Percentiles rank a stretch among this genome's conserved stretches.
phyloP scores from a whole-genome alignment of 2,113 vertebrate species.

The Mohoua ochrocephala region DNA sequence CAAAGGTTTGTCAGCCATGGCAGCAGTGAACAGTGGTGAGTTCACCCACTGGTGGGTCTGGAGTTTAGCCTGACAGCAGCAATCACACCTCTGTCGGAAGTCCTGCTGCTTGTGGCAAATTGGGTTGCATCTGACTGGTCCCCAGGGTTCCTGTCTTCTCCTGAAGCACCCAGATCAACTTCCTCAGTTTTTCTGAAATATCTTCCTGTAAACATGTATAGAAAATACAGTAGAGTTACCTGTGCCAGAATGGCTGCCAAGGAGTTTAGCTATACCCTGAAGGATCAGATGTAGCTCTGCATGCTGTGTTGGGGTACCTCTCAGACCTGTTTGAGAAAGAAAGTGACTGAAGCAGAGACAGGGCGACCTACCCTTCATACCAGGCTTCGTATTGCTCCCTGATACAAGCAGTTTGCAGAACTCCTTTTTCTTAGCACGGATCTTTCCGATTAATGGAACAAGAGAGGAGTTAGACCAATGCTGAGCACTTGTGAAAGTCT shows the following conservation, averaged over 20 bases:
- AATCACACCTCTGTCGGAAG: not conserved
- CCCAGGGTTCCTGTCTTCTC: not conserved
- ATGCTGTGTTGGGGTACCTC: not conserved
- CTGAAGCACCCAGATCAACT: not conserved
- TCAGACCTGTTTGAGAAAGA: not conserved
- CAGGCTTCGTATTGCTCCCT: not conserved
- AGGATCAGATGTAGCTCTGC: not conserved
- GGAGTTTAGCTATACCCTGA: not conserved
- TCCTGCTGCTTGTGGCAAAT: not conserved
- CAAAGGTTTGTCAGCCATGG: not conserved
- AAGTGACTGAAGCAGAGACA: not conserved
- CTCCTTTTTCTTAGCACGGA: not conserved
- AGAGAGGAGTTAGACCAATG: not conserved
- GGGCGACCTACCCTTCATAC: not conserved
- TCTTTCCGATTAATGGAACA: not conserved
- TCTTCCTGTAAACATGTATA: not conserved
- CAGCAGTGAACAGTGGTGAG: not conserved
- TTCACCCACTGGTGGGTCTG: not conserved
- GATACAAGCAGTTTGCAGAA: not conserved
- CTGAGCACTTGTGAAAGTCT: not conserved
- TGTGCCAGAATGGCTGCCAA: not conserved
- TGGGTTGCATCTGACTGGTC: not conserved
- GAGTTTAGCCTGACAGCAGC: not conserved
- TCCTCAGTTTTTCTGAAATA: not conserved
- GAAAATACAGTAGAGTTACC: not conserved